phyloP scores from a whole-genome alignment of 2,888 invertebrate species.

The Cheilosia variabilis region DNA sequence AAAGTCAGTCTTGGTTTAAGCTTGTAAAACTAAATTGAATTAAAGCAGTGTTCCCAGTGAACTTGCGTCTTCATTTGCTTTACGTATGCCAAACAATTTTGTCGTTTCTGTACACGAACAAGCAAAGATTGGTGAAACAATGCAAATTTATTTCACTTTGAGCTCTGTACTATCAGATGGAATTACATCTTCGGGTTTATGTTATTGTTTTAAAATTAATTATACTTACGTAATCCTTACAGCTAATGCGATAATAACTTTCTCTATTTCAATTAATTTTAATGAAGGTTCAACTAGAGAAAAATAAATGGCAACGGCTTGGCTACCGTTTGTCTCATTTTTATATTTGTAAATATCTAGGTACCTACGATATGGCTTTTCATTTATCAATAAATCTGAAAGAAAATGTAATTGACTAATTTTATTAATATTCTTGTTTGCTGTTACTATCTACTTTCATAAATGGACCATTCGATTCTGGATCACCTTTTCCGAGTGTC shows the following conservation, averaged over 20 bases:
- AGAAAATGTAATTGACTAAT: not conserved
- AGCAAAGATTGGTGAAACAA: no score
- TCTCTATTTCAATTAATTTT: constrained; percentile 26
- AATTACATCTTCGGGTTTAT: constrained; percentile 25
- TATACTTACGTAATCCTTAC: constrained; percentile 1
- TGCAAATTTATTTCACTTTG: constrained; percentile 14
- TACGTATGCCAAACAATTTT: not conserved
- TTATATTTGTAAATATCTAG: constrained; percentile 62
- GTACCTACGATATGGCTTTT: constrained; percentile 35
- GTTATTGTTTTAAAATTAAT: constrained; percentile 2
- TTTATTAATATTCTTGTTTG: no score
- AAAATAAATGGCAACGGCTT: constrained; percentile 9
- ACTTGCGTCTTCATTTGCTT: no score
- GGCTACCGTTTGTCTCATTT: constrained; percentile 45
- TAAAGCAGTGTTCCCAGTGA: no score
- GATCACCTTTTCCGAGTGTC: no score
- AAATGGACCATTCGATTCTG: no score
- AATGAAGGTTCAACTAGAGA: constrained; percentile 15
- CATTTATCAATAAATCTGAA: constrained; percentile 63
- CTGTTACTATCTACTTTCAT: no score
- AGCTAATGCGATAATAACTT: constrained; percentile 2
- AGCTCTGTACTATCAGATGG: constrained; percentile 5
- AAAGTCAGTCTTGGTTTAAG: not conserved
- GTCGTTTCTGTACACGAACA: no score
- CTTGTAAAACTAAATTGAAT: no score